phyloP scores from a whole-genome alignment of 37 sponge, comb jelly and placozoan genomes.

The Geodia barretti region DNA sequence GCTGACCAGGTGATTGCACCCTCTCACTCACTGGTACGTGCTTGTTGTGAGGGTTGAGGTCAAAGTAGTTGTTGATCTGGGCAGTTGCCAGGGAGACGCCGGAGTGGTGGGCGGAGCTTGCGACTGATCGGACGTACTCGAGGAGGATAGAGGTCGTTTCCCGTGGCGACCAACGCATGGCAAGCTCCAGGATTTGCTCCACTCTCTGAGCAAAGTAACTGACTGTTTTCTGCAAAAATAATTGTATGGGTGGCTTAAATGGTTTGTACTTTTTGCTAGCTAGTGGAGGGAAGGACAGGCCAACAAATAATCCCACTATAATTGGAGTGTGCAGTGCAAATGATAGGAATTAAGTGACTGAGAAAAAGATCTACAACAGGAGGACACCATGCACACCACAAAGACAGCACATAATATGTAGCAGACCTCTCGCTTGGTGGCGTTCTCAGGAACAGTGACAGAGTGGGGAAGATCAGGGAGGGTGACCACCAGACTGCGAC shows the following conservation, averaged over 20 bases:
- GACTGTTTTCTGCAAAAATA: slow-evolving; percentile 54
- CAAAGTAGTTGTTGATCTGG: slow-evolving; percentile 33
- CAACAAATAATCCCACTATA: neutral
- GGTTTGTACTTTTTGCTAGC: no score
- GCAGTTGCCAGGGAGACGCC: slow-evolving; percentile 60
- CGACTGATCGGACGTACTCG: neutral
- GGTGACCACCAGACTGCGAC: slow-evolving; percentile 19
- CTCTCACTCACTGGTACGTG: slow-evolving; percentile 54
- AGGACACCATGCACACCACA: neutral
- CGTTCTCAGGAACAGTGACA: slow-evolving; percentile 45
- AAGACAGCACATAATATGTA: neutral
- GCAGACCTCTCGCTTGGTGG: slow-evolving; percentile 60
- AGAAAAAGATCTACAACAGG: neutral
- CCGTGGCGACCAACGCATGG: slow-evolving; percentile 63
- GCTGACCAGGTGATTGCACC: no score
- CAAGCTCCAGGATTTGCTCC: slow-evolving; percentile 65
- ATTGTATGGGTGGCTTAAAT: no score
- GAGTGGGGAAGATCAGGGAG: slow-evolving; percentile 44
- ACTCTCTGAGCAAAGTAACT: slow-evolving; percentile 66
- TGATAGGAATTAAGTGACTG: no score
- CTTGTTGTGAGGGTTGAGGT: slow-evolving; percentile 33
- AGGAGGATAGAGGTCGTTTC: slow-evolving; percentile 57
- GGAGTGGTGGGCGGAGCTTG: slow-evolving; percentile 52
- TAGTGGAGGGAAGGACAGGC: no score
- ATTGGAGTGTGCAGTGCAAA: neutral